Percentiles rank a stretch among this genome's conserved stretches.
These are phyloP conservation scores for Megaceryle torquata DNA, from an alignment of 2,113 vertebrate species.

Conservation along the genomic window DNA sequence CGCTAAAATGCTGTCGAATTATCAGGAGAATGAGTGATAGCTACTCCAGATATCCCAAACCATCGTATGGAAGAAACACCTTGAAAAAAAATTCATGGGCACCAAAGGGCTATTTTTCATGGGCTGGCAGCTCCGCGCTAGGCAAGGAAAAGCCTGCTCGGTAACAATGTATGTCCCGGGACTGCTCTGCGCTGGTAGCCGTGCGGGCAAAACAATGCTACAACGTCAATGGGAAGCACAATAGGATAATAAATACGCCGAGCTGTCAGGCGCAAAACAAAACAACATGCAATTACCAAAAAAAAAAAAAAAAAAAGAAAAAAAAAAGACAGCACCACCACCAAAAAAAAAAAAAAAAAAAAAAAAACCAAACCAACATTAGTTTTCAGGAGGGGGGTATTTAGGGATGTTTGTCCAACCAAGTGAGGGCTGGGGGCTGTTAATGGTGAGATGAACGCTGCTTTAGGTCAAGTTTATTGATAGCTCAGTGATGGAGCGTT, in stretches of 20 bases:
- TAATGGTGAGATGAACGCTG: not conserved
- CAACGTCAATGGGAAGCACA: slow-evolving; percentile 59
- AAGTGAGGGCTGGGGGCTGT: not conserved
- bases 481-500: not conserved
- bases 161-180: slow-evolving; percentile 46
- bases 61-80: not conserved
- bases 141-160: slow-evolving; percentile 56
- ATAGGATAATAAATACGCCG: slow-evolving; percentile 64
- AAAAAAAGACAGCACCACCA: too few species aligned
- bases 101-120: not conserved
- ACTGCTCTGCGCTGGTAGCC: slow-evolving; percentile 43
- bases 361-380: too few species aligned
- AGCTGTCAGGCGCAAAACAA: slow-evolving; percentile 51
- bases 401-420: not conserved
- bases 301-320: too few species aligned
- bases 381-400: slow-evolving; percentile 2
- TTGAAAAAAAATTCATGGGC: not conserved
- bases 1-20: not conserved
- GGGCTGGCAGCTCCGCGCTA: slow-evolving; percentile 50
- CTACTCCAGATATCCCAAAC: not conserved
- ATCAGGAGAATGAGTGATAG: not conserved
- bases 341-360: not conserved
- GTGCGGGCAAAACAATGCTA: slow-evolving; percentile 55
- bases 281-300: not conserved
- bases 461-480: slow-evolving; percentile 52